Evolutionary conservation across 1,140 invertebrate genomes (phyloP).

Genomic region (Drosophila auraria): DNA sequence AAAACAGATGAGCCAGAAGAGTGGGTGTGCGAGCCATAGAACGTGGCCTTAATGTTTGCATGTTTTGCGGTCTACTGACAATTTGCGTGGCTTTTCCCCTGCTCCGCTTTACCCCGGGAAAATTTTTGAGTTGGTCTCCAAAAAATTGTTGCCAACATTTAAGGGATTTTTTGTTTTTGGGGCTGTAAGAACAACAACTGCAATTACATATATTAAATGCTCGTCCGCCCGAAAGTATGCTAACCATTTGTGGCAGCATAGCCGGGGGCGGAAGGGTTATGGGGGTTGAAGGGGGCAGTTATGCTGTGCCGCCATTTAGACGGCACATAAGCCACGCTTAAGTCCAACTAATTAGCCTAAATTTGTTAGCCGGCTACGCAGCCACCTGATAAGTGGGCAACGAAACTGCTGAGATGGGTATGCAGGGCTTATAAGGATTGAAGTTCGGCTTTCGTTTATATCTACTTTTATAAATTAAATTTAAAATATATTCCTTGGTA

Average conservation of each 20-base stretch:
- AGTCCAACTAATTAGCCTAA: constrained; percentile 79
- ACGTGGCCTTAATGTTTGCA: constrained; percentile 66
- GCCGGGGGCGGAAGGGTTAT: constrained; percentile 19
- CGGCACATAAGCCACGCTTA: constrained; percentile 63
- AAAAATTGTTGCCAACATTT: constrained; percentile 55
- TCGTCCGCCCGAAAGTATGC: constrained; percentile 43
- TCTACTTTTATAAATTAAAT: too few relatives aligned
- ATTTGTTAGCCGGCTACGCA: constrained; percentile 59
- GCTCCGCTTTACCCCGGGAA: background rate
- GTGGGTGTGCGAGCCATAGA: constrained; percentile 11
- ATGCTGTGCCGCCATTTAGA: constrained; percentile 34
- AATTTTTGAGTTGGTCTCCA: constrained; percentile 44
- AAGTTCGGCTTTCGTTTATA: background rate
- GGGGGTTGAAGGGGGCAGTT: background rate
- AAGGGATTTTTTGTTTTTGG: constrained; percentile 13
- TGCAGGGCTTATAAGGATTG: background rate
- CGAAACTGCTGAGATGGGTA: background rate
- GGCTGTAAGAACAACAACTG: constrained; percentile 54
- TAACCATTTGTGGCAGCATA: constrained; percentile 48
- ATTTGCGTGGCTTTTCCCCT: constrained; percentile 37
- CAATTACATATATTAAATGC: constrained; percentile 69
- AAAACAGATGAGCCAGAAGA: constrained; percentile 42
- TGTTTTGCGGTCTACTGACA: constrained; percentile 75
- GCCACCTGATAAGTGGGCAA: constrained; percentile 65
- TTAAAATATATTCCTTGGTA: too few relatives aligned